Conservation (phyloP, 2,113 vertebrate genomes). For the Microtus ochrogaster region DNA sequence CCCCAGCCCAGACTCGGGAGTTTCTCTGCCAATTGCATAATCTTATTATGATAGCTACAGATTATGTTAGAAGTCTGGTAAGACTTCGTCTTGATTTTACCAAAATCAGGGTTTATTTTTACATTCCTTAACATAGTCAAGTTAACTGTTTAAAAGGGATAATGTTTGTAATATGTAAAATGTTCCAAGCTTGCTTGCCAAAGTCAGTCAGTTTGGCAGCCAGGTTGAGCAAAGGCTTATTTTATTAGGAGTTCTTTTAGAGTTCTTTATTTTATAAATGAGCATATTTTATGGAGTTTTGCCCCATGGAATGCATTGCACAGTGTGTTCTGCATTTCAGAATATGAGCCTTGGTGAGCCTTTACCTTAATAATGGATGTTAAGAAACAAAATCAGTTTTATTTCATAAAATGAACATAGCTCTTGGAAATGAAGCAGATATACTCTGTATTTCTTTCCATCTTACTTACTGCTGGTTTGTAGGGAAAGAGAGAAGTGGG, state of each 20-base stretch:
- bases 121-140: conserved; percentile 61
- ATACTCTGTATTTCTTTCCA: conserved; percentile 11
- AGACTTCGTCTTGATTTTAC: conserved; percentile 68
- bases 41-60: conserved; percentile 54
- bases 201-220: conserved; percentile 61
- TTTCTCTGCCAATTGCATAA: conserved; percentile 26
- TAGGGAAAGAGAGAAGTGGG: conserved; percentile 54
- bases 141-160: conserved; percentile 72
- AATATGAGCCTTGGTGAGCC: background rate
- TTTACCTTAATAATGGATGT: conserved; percentile 63
- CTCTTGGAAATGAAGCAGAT: conserved; percentile 61
- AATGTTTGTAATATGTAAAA: conserved; percentile 71
- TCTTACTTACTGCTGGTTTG: conserved; percentile 69
- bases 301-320: conserved; percentile 68
- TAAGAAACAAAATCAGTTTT: conserved; percentile 57
- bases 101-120: conserved; percentile 70
- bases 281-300: conserved; percentile 58
- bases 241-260: conserved; percentile 57
- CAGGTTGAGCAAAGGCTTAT: conserved; percentile 57
- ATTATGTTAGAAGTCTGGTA: conserved; percentile 64
- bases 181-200: conserved; percentile 69
- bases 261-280: conserved; percentile 37
- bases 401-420: conserved; percentile 61
- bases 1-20: background rate
- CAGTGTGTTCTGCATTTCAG: conserved; percentile 59